These are phyloP conservation scores for Thalassaphorura encarpata DNA, from an alignment of 1,140 invertebrate genomes.

Conservation along the genomic window DNA sequence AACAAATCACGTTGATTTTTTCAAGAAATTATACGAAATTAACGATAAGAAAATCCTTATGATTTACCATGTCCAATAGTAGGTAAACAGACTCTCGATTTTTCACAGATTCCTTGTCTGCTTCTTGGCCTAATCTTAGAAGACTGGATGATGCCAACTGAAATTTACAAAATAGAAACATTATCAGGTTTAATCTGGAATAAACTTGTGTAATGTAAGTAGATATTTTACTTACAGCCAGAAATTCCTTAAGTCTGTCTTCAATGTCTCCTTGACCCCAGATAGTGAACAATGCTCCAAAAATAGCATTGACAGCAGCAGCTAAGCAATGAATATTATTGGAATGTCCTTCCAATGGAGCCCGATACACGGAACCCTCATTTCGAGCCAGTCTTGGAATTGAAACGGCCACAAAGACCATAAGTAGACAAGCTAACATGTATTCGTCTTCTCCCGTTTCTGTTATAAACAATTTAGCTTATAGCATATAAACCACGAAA, in stretches of 20 bases:
- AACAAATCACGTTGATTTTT: conserved; percentile 1
- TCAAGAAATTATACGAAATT: not conserved
- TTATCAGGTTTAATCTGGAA: not conserved
- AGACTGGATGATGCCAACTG: conserved; percentile 87
- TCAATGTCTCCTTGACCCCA: conserved; percentile 91
- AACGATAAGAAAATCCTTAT: not conserved
- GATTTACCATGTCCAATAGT: conserved; percentile 63
- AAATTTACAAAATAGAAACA: conserved; percentile 22
- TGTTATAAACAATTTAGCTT: conserved; percentile 20
- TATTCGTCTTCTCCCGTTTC: conserved; percentile 85
- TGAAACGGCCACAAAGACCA: conserved; percentile 98
- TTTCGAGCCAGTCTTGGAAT: conserved; percentile 89
- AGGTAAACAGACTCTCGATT: conserved; percentile 95
- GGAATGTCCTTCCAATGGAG: conserved; percentile 84
- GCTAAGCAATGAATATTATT: conserved; percentile 99
- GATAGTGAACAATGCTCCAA: conserved; percentile 91
- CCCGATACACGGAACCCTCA: conserved; percentile 78
- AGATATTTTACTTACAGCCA: conserved; percentile 54
- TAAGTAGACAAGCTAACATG: conserved; percentile 82
- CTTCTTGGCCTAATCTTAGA: conserved; percentile 84
- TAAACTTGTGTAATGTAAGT: too few relatives aligned
- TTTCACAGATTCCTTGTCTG: conserved; percentile 83
- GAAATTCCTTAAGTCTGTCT: conserved; percentile 95
- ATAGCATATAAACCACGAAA: not conserved
- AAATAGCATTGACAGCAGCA: conserved; percentile 91